phyloP scores from a whole-genome alignment of 1,140 invertebrate genomes.

The Parapsyche elsis region DNA sequence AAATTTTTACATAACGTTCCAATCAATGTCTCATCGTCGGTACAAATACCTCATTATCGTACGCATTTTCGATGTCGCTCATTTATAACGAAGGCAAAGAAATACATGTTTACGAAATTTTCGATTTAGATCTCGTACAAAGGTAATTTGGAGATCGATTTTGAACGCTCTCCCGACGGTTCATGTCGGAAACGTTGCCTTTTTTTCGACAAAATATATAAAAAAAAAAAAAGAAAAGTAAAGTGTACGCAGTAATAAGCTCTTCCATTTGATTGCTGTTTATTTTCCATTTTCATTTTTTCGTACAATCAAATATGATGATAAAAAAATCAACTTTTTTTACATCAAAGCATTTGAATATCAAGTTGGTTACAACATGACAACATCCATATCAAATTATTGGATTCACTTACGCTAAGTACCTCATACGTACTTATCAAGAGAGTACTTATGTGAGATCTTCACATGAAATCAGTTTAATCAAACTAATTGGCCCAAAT shows the following conservation, averaged over 20 bases:
- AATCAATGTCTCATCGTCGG: background rate
- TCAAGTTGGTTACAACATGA: too few species aligned
- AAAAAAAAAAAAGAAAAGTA: background rate
- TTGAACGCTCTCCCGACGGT: background rate
- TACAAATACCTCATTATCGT: background rate
- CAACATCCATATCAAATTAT: too few species aligned
- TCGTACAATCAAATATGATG: too few species aligned
- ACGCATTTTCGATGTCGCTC: background rate
- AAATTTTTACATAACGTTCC: background rate
- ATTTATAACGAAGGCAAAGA: background rate
- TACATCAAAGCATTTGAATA: too few species aligned
- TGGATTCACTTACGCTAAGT: too few species aligned
- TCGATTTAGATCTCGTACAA: background rate
- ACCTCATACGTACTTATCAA: too few species aligned
- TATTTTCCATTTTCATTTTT: too few species aligned
- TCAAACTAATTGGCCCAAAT: too few species aligned
- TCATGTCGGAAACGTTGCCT: background rate
- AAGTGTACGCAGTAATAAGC: background rate
- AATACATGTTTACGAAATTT: background rate
- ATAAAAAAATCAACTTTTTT: too few species aligned
- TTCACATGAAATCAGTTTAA: too few species aligned
- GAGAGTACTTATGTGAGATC: too few species aligned
- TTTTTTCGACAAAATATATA: background rate
- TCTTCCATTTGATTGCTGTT: background rate
- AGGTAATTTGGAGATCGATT: background rate